phyloP scores from a whole-genome alignment of 2,888 invertebrate genomes.

The Platycheirus rosarum region DNA sequence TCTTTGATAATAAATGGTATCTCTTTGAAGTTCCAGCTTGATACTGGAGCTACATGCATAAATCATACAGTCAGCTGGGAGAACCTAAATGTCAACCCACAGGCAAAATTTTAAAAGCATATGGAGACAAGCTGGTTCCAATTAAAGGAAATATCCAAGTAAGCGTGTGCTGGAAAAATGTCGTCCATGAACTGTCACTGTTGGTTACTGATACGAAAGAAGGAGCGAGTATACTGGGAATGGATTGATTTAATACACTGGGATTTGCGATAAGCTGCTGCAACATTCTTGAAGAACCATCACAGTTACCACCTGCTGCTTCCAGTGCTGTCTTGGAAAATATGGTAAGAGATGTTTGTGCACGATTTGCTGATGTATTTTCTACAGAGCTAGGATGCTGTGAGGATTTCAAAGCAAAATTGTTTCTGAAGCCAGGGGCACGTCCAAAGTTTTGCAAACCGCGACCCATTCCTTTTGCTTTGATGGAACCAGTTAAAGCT shows the following conservation, averaged over 20 bases:
- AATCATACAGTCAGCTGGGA: slow-evolving; percentile 1
- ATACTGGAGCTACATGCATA: not conserved
- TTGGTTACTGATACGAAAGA: not conserved
- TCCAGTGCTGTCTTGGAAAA: not conserved
- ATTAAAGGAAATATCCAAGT: slow-evolving; percentile 1
- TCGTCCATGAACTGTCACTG: not conserved
- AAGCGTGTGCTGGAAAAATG: not conserved
- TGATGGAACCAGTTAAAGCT: not conserved
- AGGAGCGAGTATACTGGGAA: not conserved
- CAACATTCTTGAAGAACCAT: not conserved
- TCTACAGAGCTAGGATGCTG: not conserved
- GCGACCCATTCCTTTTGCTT: not conserved
- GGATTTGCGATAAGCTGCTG: not conserved
- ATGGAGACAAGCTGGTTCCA: not conserved
- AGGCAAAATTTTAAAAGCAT: slow-evolving; percentile 1
- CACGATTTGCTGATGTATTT: slow-evolving; percentile 1
- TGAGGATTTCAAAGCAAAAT: slow-evolving; percentile 2
- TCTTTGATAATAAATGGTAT: not conserved
- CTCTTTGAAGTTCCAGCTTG: not conserved
- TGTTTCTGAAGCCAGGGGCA: not conserved
- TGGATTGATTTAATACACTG: not conserved
- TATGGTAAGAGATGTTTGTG: not conserved
- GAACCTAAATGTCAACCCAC: not conserved
- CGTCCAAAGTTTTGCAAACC: not conserved
- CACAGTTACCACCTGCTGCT: not conserved